Evolutionary conservation across 2,888 invertebrate species (phyloP), one percentile per base, ranked within the genome.

Genomic region (Cancer borealis): DNA sequence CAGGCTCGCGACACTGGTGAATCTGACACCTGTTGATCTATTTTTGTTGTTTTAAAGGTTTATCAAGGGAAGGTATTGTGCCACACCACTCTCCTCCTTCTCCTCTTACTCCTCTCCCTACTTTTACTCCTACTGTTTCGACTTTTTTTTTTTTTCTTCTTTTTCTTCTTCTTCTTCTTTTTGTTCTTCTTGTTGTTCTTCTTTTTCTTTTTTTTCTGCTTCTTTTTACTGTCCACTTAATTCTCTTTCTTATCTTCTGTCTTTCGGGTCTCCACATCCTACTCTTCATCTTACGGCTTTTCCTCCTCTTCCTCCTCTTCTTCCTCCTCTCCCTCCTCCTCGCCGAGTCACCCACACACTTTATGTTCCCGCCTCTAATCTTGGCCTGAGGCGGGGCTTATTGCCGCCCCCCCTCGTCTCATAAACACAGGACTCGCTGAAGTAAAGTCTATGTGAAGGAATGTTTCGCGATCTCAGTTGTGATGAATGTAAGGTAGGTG

Each of bases 371-470:
- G 45, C 39, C 39, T 26, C 39, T 45, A 39, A 39, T 46, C 88
- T 39, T 21, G 30, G 45, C 46, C 88, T 39, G 73, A 26, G 73
- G 73, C 26, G n/a, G 6, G 26, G 73, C 73, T 21, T 54, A 54
- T 12, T 54, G 54, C 12, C 54, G 14, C 3, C 73, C n/a, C 73
- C 73, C 73, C 26, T 21, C n/a, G n/a, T 17, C 73, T 73, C n/a
- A 73, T 21, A n/a, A 73, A 73, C 73, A 73, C 21, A 73, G n/a
- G 73, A 73, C 73, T n/a, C 73, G 73, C n/a, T 73, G 73, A 26
- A n/a, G 26, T 17, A 54, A 54, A 54, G 14, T 17, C 54, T 49
- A 12, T 54, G 54, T 73, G 73, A 73, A 21, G 73, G 73, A 73
- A 21, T 21, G 73, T 73, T 14, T 12, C 54, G 8, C 3, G 17